phyloP scores from a whole-genome alignment of 2,113 vertebrate species.

The Tricholaema leucomelas region DNA sequence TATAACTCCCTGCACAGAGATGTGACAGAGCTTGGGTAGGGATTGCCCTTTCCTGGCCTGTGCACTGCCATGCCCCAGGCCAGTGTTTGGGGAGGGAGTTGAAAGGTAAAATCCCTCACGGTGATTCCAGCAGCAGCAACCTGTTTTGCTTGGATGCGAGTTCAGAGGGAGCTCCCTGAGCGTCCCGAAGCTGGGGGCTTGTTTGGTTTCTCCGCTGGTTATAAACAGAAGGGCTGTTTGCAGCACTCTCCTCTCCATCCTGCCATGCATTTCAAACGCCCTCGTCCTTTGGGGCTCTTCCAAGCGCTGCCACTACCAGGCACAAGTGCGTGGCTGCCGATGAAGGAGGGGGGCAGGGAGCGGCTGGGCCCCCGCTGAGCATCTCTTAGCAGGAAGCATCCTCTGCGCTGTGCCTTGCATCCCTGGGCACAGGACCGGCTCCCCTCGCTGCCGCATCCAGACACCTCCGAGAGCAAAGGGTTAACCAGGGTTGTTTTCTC shows the following conservation, averaged over 20 bases:
- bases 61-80: not conserved
- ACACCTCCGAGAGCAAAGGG: not conserved
- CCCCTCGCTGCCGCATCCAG: not conserved
- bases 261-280: not conserved
- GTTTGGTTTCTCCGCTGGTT: not conserved
- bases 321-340: not conserved
- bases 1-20: fast-evolving
- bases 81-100: not conserved
- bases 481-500: not conserved
- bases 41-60: not conserved
- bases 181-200: fast-evolving
- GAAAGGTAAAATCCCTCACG: not conserved
- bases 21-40: not conserved
- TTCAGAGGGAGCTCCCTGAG: not conserved
- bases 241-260: not conserved
- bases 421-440: not conserved
- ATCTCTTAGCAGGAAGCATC: not conserved
- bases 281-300: not conserved
- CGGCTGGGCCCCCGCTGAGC: not conserved
- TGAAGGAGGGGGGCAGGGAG: not conserved
- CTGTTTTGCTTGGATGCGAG: not conserved
- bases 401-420: fast-evolving
- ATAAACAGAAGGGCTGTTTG: not conserved
- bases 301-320: not conserved
- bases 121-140: not conserved